These are phyloP conservation scores for Zygothrica quintamaculata DNA, from an alignment of 2,888 invertebrate species.

Conservation along the genomic window DNA sequence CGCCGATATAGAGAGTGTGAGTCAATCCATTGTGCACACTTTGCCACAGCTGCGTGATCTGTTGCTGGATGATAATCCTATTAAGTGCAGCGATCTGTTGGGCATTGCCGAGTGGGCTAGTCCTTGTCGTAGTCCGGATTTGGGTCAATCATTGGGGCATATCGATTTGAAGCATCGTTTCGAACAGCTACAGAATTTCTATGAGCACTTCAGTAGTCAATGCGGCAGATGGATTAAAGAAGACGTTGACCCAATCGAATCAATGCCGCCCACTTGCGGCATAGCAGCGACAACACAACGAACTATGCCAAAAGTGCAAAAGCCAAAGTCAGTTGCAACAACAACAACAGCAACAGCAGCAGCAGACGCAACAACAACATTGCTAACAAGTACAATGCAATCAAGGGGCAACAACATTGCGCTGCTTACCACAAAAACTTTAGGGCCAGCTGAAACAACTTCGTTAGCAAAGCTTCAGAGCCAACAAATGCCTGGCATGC, in stretches of 20 bases:
- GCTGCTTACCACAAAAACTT: conserved; percentile 72
- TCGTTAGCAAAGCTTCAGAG: conserved; percentile 68
- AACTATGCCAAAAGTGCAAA: conserved; percentile 58
- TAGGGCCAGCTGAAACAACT: conserved; percentile 73
- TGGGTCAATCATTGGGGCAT: conserved; percentile 50
- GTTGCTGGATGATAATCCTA: conserved; percentile 83
- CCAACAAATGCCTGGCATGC: conserved; percentile 68
- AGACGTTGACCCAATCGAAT: conserved; percentile 23
- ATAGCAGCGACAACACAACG: conserved; percentile 32
- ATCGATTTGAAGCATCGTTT: conserved; percentile 79
- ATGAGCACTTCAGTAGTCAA: conserved; percentile 72
- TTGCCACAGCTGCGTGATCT: conserved; percentile 83
- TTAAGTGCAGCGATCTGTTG: conserved; percentile 83
- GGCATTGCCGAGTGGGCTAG: conserved; percentile 84
- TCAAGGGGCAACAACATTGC: conserved; percentile 63
- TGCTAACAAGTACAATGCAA: conserved; percentile 53
- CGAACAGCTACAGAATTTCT: conserved; percentile 79
- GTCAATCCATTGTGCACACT: conserved; percentile 83
- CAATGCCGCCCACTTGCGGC: conserved; percentile 55
- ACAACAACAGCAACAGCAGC: conserved; percentile 31
- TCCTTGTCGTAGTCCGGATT: conserved; percentile 78
- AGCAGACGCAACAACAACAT: conserved; percentile 34
- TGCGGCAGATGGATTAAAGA: conserved; percentile 29
- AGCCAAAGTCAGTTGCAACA: conserved; percentile 47
- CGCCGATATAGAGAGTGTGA: conserved; percentile 81